phyloP scores from a whole-genome alignment of 2,113 vertebrate genomes.

The Tenebrosternarchus preto region DNA sequence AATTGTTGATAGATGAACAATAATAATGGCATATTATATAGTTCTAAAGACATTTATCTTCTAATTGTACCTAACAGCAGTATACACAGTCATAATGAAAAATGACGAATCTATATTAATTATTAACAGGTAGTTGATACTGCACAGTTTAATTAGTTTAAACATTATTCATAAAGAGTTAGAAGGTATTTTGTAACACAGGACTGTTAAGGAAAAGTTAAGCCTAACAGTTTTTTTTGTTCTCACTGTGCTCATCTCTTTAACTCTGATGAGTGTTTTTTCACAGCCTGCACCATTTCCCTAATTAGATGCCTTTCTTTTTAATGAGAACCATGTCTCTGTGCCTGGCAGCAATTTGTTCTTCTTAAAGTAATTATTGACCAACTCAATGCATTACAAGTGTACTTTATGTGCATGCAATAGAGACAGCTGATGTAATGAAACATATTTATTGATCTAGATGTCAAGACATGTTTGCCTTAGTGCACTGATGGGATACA shows the following conservation, averaged over 20 bases:
- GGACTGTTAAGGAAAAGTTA: constrained; percentile 22
- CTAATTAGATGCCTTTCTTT: constrained; percentile 35
- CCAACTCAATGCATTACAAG: constrained; percentile 17
- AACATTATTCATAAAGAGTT: constrained; percentile 4
- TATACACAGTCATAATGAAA: background rate
- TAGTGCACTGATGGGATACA: constrained; percentile 3
- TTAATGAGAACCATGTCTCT: constrained; percentile 45
- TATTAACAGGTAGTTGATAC: background rate
- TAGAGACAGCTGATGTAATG: constrained; percentile 32
- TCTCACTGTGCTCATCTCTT: constrained; percentile 22
- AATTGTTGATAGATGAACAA: background rate
- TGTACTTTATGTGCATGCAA: constrained; percentile 18
- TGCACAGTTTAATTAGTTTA: constrained; percentile 27
- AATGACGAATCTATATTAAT: background rate
- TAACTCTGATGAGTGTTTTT: constrained; percentile 27
- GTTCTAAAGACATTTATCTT: too few relatives aligned
- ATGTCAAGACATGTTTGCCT: constrained; percentile 15
- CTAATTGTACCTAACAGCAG: background rate
- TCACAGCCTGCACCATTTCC: constrained; percentile 20
- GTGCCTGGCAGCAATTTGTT: constrained; percentile 44
- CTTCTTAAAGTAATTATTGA: constrained; percentile 37
- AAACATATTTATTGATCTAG: constrained; percentile 28
- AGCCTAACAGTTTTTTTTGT: constrained; percentile 27
- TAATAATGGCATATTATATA: too few relatives aligned
- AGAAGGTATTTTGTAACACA: background rate